Evolutionary conservation across 2,888 invertebrate genomes (phyloP), one percentile per base, ranked within the genome.

Genomic region (Ornithoptera priamus): DNA sequence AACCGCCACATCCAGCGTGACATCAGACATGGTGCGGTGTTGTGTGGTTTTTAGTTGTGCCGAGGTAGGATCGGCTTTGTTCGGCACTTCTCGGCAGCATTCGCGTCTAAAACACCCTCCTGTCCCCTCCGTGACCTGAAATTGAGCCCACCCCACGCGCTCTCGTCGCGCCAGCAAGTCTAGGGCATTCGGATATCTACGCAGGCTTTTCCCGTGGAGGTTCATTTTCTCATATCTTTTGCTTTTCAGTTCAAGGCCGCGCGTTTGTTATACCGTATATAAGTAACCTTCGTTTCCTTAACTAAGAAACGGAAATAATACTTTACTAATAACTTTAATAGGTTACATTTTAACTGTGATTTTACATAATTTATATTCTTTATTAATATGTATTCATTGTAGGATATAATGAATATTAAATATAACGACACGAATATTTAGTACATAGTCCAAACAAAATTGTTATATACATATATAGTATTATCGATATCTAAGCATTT

Each of bases 71-170:
- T 63, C 65, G 69, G n/a, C 46, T 57, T 46, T 18, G 20, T 50
- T 69, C 69, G 69, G 65, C 46, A 22, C 18, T 50, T 20, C 57
- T 65, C 64, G 64, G 18, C 46, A n/a, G 7, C 53, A 20, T 50
- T 60, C 50, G 61, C 61, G 65, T 24, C 50, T n/a, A 53, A 24
- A n/a, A 5, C 59, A 15, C 59, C 59, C 61, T 30, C 12, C 61
- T 65, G 30, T 30, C 30, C 30, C 30, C 30, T 30, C 62, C 65
- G 3, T 69, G 69, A 69, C 69, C 69, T 65, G 62, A n/a, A 69
- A 69, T 18, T 24, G n/a, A 42, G 7, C 30, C 30, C 59, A 12
- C 59, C 68, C 50, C 61, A 22, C 53, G 12, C 36, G 30, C 46
- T 68, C 42, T 30, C 12, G 58, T 46, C 46, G 61, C 65, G 65